These are phyloP conservation scores for Formica aserva DNA, from an alignment of 2,888 invertebrate genomes.

Conservation along the genomic window DNA sequence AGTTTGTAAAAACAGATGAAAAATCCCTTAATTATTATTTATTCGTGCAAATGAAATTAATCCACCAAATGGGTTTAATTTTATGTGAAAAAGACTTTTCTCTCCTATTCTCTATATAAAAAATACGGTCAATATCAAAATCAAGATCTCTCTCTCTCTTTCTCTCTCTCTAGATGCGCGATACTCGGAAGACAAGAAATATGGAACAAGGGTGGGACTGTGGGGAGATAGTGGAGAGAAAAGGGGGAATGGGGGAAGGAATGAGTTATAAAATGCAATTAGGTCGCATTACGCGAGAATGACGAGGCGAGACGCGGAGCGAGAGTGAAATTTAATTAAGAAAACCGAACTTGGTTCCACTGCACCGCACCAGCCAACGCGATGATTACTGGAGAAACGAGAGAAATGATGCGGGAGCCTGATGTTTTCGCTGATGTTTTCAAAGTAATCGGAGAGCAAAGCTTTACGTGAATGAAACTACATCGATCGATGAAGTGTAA, in stretches of 20 bases:
- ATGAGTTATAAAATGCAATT: constrained; percentile 64
- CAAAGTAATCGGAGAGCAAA: neutral
- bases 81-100: neutral
- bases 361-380: too few relatives aligned
- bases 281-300: constrained; percentile 69
- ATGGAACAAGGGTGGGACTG: constrained; percentile 49
- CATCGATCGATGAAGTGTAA: constrained; percentile 59
- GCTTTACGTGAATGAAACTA: constrained; percentile 62
- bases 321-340: constrained; percentile 72
- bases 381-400: neutral
- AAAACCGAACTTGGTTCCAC: constrained; percentile 58
- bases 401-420: constrained; percentile 44
- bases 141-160: neutral
- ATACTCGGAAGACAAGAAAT: constrained; percentile 7
- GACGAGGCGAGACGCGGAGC: constrained; percentile 50
- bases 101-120: neutral
- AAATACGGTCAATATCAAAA: neutral
- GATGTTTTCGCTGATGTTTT: constrained; percentile 35
- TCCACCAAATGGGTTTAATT: neutral
- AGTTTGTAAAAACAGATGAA: neutral
- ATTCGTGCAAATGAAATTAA: constrained; percentile 5
- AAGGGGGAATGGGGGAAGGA: neutral
- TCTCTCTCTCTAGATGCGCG: neutral
- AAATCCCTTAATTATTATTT: neutral
- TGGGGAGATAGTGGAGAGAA: neutral